These are phyloP conservation scores for Pocillopora verrucosa DNA, from an alignment of 64 coral and sea anemone species.

Conservation along the genomic window DNA sequence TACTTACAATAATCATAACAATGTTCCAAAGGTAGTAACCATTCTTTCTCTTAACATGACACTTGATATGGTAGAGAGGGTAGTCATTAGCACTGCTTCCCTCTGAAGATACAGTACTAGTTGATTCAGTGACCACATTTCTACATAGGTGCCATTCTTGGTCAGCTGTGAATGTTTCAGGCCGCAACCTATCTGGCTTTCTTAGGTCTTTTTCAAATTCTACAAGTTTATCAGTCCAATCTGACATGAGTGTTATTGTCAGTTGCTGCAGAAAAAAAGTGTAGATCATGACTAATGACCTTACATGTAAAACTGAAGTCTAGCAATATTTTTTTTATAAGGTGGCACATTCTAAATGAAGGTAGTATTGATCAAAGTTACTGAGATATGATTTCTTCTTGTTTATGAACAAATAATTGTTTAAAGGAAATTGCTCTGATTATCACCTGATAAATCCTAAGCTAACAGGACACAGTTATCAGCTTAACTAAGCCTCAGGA, in stretches of 20 bases:
- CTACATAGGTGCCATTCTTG: constrained; percentile 73
- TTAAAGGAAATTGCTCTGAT: no score
- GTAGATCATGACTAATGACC: not conserved
- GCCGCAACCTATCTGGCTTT: constrained; percentile 55
- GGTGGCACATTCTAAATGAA: no score
- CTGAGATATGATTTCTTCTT: no score
- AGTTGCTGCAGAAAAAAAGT: constrained; percentile 51
- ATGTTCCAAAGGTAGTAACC: constrained; percentile 90
- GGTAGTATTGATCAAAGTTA: no score
- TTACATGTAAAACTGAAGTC: not conserved
- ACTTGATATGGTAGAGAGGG: constrained; percentile 75
- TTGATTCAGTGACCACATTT: constrained; percentile 70
- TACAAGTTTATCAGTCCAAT: constrained; percentile 81
- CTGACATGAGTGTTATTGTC: constrained; percentile 80
- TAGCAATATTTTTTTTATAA: no score
- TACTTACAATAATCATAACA: constrained; percentile 75
- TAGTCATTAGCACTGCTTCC: constrained; percentile 83
- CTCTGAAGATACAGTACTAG: constrained; percentile 25
- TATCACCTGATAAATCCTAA: no score
- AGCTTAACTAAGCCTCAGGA: no score
- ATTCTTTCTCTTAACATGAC: constrained; percentile 62
- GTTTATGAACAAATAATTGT: no score
- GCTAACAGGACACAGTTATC: no score
- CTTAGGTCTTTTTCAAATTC: constrained; percentile 81
- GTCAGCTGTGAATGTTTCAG: constrained; percentile 65